Evolutionary conservation across 2,888 invertebrate species (phyloP), one percentile per base, ranked within the genome.

Genomic region (Steinernema hermaphroditum): DNA sequence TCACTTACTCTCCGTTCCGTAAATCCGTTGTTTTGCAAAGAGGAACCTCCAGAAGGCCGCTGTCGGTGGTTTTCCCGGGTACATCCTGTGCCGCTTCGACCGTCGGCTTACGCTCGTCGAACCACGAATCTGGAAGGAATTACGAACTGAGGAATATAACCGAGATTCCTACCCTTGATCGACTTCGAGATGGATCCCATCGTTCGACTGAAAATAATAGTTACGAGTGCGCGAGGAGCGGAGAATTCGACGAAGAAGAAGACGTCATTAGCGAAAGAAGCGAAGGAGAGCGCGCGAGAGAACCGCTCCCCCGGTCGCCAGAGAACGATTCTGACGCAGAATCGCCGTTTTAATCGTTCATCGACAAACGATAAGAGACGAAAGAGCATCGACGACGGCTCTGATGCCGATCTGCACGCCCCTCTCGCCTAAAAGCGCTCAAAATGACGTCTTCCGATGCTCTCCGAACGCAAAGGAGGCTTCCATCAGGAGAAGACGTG

Each of bases 341-440:
- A 6, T n/a, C 8, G 22, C 4, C n/a, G 46, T 2, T 16, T 46
- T 46, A 46, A 16, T 19, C 16, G 46, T 46, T 46, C 46, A 46
- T 46, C 46, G 46, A 46, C 46, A 46, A 46, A 46, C 46, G 46
- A 46, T 46, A 46, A 46, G 46, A 46, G 46, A 46, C n/a, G 46
- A 46, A 46, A 46, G 46, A 46, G 16, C 46, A n/a, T 37, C 37
- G 37, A 4, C 12, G 37, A 37, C 12, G 37, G 6, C 37, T n/a
- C n/a, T n/a, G n/a, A 37, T 37, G 37, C 6, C 4, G 37, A 8
- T 37, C 37, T 37, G 37, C 12, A 37, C 37, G 12, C 37, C 6
- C 12, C 37, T 12, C 12, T 12, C 12, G 37, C 37, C 12, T 37
- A 37, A 37, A 37, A 37, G 37, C 37, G 37, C 37, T 37, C n/a